Base-by-base conservation (phyloP, 2,888 invertebrate genomes). In the Venustoraphidia nigricollis region DNA sequence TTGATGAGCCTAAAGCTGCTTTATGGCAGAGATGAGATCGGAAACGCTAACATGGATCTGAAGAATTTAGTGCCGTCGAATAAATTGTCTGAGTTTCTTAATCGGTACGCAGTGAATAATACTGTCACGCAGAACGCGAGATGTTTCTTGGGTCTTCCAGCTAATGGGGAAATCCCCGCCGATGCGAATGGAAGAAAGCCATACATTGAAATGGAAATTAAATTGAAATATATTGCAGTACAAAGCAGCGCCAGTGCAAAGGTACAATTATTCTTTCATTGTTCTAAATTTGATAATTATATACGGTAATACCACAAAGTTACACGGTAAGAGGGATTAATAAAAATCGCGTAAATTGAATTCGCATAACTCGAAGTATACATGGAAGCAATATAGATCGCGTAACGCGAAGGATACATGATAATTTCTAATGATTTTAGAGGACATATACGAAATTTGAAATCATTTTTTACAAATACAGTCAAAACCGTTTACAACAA, bases 171-270 rank as follows among this genome's bases (percentile, higher is more conserved):
- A 46, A 53, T 51, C 9, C 0, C 48, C 46, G 2, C 50, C 14
- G 9, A 41, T 47, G 55, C 52, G 2, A 57, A 52, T 0, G 51
- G 53, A 1, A 55, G 65, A 9, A 62, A 69, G 11, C 67, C 75
- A 0, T 72, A 63, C 41, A 62, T 76, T 34, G 72, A 75, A 51
- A 60, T 77, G 0, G 71, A 73, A 56, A 62, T 76, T 57, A 67
- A 65, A 51, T 55, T 76, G 9, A 66, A 68, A 52, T 72, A 69
- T 52, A 41, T 67, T 34, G 35, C 40, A 13, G 34, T 41, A 14
- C 27, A 27, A 27, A 27, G 27, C 27, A 27, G 27, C 27, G 27
- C 27, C 27, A 27, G 27, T 27, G 9, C 62, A 57, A 46, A 41
- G 43, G 45, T 45, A 27, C 27, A 27, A 27, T 5, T 27, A 27